Base-by-base conservation (phyloP, 2,797 vertebrate species). In the Malurus splendens region DNA sequence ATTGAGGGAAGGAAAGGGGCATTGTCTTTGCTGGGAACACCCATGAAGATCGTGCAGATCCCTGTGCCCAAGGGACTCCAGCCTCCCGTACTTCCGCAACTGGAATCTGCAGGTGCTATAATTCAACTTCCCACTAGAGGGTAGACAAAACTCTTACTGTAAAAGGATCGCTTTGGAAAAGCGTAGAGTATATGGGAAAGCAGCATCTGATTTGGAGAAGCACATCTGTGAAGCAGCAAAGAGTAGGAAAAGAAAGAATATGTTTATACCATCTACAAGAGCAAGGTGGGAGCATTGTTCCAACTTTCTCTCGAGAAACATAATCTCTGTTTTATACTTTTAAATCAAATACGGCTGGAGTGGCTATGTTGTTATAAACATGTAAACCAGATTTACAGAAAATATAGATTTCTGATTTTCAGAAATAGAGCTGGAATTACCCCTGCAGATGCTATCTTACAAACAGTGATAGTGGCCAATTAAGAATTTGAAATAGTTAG, bases 61-160 rank as follows among this genome's bases (percentile, higher is more conserved):
- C 36, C 36, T 67, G 6, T 32, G 12, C 30, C n/a, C 23, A 3
- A 32, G 20, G 45, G 14, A 32, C 18, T 87, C 11, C 41, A 44
- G 38, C 30, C 8, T 23, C 23, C 28, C 0, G 0, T 3, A 3
- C 14, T 57, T 12, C 15, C 0, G 0, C 32, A 55, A 28, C 19
- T 7, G 12, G 14, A n/a, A 50, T 54, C 33, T 32, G 18, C 57
- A 44, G 56, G 36, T 78, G 80, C 68, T 67, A 12, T 65, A 81
- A 81, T 80, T 64, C 18, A 38, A 67, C 87, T 78, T 48, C 65
- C 95, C 97, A 87, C 96, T 94, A 97, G 97, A 96, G 96, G 96
- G 96, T 78, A 86, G 12, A 41, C 86, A 77, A 94, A 94, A 82
- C 93, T 86, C 59, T 94, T 41, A n/a, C 73, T 86, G 61, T 50